These are phyloP conservation scores for Drosophila kepulauana DNA, from an alignment of 1,140 invertebrate species.

Conservation along the genomic window DNA sequence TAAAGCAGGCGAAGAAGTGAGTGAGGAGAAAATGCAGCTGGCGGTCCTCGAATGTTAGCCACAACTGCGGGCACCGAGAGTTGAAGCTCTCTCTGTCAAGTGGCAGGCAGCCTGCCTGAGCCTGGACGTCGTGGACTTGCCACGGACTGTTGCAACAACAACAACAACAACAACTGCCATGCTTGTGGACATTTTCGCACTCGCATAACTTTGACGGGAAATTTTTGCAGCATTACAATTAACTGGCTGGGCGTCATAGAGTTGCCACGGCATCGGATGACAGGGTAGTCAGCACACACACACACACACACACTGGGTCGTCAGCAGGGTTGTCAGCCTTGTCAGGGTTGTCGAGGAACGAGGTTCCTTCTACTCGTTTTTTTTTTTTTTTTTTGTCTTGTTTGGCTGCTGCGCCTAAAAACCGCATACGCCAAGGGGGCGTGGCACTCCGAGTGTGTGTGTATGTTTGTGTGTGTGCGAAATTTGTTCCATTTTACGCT, in stretches of 20 bases:
- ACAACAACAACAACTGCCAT: not conserved
- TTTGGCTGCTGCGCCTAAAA: slow-evolving; percentile 16
- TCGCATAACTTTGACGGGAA: slow-evolving; percentile 77
- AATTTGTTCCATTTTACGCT: slow-evolving; percentile 82
- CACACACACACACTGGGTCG: not conserved
- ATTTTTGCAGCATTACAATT: slow-evolving; percentile 80
- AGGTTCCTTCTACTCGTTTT: slow-evolving; percentile 11
- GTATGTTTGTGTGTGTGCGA: slow-evolving; percentile 34
- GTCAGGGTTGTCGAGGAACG: not conserved
- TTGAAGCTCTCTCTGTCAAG: slow-evolving; percentile 38
- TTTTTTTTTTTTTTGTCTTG: not conserved
- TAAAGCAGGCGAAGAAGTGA: slow-evolving; percentile 31
- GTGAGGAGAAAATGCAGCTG: not conserved
- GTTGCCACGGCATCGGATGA: not conserved
- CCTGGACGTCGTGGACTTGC: too few relatives aligned
- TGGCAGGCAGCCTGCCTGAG: slow-evolving; percentile 22
- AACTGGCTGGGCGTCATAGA: slow-evolving; percentile 38
- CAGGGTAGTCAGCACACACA: slow-evolving; percentile 3
- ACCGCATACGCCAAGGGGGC: not conserved
- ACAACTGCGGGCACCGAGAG: slow-evolving; percentile 8
- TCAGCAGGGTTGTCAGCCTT: slow-evolving; percentile 7
- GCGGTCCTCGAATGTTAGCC: slow-evolving; percentile 52
- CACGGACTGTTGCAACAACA: too few relatives aligned
- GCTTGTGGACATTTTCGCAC: slow-evolving; percentile 74
- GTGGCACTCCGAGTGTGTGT: not conserved